These are phyloP conservation scores for Ypsolopha sequella DNA, from an alignment of 2,888 invertebrate species.

Conservation along the genomic window DNA sequence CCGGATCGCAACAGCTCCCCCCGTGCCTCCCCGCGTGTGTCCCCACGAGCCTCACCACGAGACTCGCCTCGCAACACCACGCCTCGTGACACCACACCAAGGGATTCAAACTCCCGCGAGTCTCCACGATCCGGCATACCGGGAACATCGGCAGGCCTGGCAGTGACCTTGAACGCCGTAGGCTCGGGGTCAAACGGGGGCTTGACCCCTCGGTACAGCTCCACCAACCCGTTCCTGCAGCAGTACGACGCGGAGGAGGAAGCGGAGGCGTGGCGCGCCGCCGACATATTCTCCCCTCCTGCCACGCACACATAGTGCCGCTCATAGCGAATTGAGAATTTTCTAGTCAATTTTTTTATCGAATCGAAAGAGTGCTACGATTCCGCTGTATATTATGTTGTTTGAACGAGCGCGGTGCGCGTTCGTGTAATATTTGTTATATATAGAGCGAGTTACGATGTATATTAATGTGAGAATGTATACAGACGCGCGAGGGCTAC, in stretches of 20 bases:
- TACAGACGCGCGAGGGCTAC: conserved; percentile 45
- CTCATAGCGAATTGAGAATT: conserved; percentile 48
- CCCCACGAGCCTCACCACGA: conserved; percentile 31
- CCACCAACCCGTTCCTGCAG: conserved; percentile 74
- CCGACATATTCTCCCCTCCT: conserved; percentile 57
- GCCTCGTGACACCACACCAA: conserved; percentile 27
- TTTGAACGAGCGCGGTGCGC: conserved; percentile 53
- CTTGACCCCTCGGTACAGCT: conserved; percentile 51
- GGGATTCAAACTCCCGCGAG: conserved; percentile 28
- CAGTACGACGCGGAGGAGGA: conserved; percentile 64
- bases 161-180: conserved; percentile 68
- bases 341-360: conserved; percentile 68
- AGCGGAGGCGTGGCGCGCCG: conserved; percentile 60
- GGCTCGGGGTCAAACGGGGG: conserved; percentile 4
- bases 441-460: conserved; percentile 59
- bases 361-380: conserved; percentile 62
- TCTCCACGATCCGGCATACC: conserved; percentile 53
- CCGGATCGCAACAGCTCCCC: conserved; percentile 48
- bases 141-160: conserved; percentile 73
- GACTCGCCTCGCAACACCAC: conserved; percentile 47
- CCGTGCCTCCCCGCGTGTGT: conserved; percentile 43
- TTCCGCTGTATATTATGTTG: conserved; percentile 66
- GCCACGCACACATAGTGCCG: conserved; percentile 57
- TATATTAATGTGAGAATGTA: conserved; percentile 67
- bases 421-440: conserved; percentile 58